Percentiles rank a stretch among this genome's conserved stretches.
These are phyloP conservation scores for Gasterosteus aculeatus DNA, from an alignment of 2,113 vertebrate species.

Conservation along the genomic window DNA sequence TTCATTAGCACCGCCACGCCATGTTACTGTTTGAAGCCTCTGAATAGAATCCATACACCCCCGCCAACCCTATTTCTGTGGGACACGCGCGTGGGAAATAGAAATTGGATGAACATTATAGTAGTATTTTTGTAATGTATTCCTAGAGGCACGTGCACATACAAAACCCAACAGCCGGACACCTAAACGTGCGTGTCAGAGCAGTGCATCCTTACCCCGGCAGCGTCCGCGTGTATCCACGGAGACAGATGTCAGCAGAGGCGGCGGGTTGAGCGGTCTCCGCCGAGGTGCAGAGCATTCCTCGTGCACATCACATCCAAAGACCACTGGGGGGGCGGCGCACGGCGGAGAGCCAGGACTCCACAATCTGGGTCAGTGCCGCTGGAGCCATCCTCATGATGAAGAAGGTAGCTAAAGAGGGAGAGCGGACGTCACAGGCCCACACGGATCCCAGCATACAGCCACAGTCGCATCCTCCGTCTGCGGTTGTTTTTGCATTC, in stretches of 20 bases:
- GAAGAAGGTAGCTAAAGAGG: slow-evolving; percentile 3
- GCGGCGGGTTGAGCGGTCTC: slow-evolving; percentile 27
- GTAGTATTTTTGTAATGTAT: slow-evolving; percentile 5
- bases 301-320: slow-evolving; percentile 37
- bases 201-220: slow-evolving; percentile 59
- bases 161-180: slow-evolving; percentile 16
- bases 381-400: slow-evolving; percentile 40
- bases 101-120: not conserved
- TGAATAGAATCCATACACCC: not conserved
- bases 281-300: slow-evolving; percentile 25
- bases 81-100: not conserved
- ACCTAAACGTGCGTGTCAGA: slow-evolving; percentile 24
- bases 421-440: slow-evolving; percentile 53
- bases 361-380: slow-evolving; percentile 61
- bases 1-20: not conserved
- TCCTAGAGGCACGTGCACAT: slow-evolving; percentile 1
- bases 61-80: not conserved
- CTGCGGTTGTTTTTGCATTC: slow-evolving; percentile 34
- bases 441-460: slow-evolving; percentile 48
- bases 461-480: slow-evolving; percentile 36
- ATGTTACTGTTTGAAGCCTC: not conserved
- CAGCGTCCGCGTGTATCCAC: slow-evolving; percentile 41
- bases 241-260: slow-evolving; percentile 58
- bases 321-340: slow-evolving; percentile 19
- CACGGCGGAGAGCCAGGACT: slow-evolving; percentile 22